A percentile compares a stretch with the other conserved stretches of the same genome.
Evolutionary conservation across 2,797 vertebrate species (phyloP).

Genomic region (Poecilia wingei): DNA sequence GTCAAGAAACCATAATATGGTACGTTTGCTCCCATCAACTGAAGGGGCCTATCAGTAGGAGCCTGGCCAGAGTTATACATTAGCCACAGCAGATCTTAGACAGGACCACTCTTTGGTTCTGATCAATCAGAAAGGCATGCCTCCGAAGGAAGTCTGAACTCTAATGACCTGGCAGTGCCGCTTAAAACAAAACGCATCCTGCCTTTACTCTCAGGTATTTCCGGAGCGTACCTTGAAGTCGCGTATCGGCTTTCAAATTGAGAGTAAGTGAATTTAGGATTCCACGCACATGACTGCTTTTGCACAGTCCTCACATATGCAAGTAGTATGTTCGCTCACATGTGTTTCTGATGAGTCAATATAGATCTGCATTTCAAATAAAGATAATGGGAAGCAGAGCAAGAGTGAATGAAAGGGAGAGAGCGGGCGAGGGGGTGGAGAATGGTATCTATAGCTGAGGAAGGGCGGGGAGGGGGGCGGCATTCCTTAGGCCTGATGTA

Average conservation of each 20-base stretch:
- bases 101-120: slow-evolving; percentile 48
- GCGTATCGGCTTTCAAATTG: slow-evolving; percentile 67
- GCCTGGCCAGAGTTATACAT: slow-evolving; percentile 43
- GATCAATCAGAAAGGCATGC: slow-evolving; percentile 65
- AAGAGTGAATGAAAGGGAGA: slow-evolving; percentile 79
- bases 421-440: slow-evolving; percentile 27
- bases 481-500: slow-evolving; percentile 77
- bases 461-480: slow-evolving; percentile 70
- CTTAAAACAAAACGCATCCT: slow-evolving; percentile 73
- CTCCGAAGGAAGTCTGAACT: slow-evolving; percentile 72
- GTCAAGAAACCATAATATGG: slow-evolving; percentile 38
- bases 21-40: slow-evolving; percentile 31
- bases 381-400: slow-evolving; percentile 95
- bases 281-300: slow-evolving; percentile 12
- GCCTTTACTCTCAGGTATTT: slow-evolving; percentile 72
- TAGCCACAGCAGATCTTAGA: slow-evolving; percentile 45
- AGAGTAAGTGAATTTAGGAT: slow-evolving; percentile 60
- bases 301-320: slow-evolving; percentile 32
- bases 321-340: slow-evolving; percentile 75
- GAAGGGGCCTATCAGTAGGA: slow-evolving; percentile 40
- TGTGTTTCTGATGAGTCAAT: slow-evolving; percentile 96
- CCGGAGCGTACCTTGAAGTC: slow-evolving; percentile 75
- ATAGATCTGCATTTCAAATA: slow-evolving; percentile 97
- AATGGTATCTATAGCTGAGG: slow-evolving; percentile 84
- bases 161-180: slow-evolving; percentile 55